Evolutionary conservation across 2,797 vertebrate genomes (phyloP), one percentile per base, ranked within the genome.

Genomic region (Poecilia velifera): DNA sequence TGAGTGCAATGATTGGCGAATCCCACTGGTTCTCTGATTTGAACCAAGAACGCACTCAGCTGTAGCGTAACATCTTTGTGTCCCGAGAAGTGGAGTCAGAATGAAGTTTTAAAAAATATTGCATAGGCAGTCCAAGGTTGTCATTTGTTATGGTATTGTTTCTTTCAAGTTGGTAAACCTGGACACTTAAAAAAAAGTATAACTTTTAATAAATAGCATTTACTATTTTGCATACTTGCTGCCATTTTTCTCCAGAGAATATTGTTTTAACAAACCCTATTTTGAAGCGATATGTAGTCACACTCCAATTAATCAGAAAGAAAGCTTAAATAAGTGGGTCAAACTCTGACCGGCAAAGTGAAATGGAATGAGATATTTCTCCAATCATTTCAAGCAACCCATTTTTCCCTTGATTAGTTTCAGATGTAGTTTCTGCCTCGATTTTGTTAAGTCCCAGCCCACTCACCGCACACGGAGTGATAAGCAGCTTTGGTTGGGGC

Each of bases 401-500:
- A 13, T 59, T 55, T 18, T 76, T 53, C 28, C 64, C 71, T 73
- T 53, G 55, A 62, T 68, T 51, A 12, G 31, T 84, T 86, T 49
- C 77, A 39, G 13, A 82, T 73, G 71, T 72, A 80, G 70, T 82
- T 74, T 81, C 59, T 68, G 31, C 22, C 47, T 76, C 47, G 64
- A 49, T 68, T 10, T 57, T 66, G 34, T 71, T n/a, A 45, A 20
- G 43, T 81, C 46, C 70, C 55, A 41, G 43, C 45, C 47, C 3
- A 28, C 53, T 81, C 59, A 16, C 51, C 6, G 10, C 80, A 77
- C 72, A 68, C 3, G 47, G 64, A 82, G 71, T 62, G 70, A 84
- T 84, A 76, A 87, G 83, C 83, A 87, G 75, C 79, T 51, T 81
- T 82, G 22, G 76, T 68, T 16, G 77, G 81, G 75, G 78, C 85